These are phyloP conservation scores for Murina feae DNA, from an alignment of 2,113 vertebrate genomes.

Conservation along the genomic window DNA sequence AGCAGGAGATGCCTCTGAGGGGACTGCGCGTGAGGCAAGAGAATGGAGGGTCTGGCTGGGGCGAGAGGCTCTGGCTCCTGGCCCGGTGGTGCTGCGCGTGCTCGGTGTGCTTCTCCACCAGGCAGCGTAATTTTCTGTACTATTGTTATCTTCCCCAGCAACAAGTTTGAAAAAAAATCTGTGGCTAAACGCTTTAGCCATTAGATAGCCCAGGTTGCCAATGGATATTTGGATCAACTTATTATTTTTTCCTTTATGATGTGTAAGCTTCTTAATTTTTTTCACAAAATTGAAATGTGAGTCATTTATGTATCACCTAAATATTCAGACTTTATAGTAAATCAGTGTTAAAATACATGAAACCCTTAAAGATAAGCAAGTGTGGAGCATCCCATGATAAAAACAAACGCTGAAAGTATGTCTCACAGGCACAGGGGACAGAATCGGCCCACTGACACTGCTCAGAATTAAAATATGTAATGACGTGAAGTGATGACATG, in stretches of 20 bases:
- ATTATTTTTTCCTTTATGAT: background rate
- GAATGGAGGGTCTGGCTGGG: no score
- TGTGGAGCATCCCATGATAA: background rate
- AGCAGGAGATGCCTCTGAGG: background rate
- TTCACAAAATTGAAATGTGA: background rate
- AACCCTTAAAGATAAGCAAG: background rate
- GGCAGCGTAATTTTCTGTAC: background rate
- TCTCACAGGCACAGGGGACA: background rate
- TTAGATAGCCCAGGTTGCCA: background rate
- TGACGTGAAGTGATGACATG: background rate
- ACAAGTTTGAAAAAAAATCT: background rate
- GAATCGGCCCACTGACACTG: background rate
- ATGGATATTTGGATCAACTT: background rate
- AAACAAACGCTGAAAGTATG: background rate
- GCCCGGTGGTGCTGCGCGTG: rapidly evolving
- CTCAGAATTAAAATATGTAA: background rate
- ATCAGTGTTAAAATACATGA: background rate
- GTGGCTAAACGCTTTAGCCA: background rate
- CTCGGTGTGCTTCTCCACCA: rapidly evolving
- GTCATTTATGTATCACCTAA: background rate
- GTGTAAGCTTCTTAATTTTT: background rate
- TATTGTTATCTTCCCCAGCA: background rate
- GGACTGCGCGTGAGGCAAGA: no score
- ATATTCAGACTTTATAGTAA: background rate
- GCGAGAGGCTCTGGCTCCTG: background rate